phyloP scores from a whole-genome alignment of 1,140 invertebrate genomes.

The Bombus difficillimus region DNA sequence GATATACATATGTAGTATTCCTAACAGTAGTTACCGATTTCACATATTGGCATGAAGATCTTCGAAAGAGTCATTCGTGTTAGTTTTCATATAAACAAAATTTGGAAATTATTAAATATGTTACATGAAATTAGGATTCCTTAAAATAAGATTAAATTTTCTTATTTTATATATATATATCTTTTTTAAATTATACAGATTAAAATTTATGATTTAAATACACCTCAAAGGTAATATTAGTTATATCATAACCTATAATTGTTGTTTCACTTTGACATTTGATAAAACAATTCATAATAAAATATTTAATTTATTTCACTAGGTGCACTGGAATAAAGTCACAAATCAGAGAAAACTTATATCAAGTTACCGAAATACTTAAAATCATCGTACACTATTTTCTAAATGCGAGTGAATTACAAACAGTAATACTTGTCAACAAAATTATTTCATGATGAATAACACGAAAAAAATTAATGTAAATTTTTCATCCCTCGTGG shows the following conservation, averaged over 20 bases:
- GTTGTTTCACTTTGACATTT: neutral
- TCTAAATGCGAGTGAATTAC: too few relatives aligned
- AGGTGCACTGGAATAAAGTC: neutral
- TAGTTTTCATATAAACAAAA: neutral
- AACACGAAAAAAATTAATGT: constrained; percentile 77
- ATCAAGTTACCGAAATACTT: neutral
- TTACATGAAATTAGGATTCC: neutral
- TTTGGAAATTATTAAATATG: neutral
- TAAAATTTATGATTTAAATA: neutral
- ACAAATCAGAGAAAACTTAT: neutral
- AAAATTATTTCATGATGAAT: constrained; percentile 67
- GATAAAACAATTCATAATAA: neutral
- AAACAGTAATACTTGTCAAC: neutral
- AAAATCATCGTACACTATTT: constrained; percentile 6
- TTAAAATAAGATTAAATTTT: neutral
- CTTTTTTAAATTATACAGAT: neutral
- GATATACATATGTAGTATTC: neutral
- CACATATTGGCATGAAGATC: neutral
- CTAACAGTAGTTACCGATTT: neutral
- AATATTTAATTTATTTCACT: neutral
- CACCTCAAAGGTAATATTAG: neutral
- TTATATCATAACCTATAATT: constrained; percentile 24
- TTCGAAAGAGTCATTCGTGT: neutral
- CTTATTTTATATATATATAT: neutral
- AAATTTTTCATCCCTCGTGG: constrained; percentile 78